A percentile compares a stretch with the other conserved stretches of the same genome.
Evolutionary conservation across 1,140 invertebrate genomes (phyloP).

Genomic region (Steinernema feltiae): DNA sequence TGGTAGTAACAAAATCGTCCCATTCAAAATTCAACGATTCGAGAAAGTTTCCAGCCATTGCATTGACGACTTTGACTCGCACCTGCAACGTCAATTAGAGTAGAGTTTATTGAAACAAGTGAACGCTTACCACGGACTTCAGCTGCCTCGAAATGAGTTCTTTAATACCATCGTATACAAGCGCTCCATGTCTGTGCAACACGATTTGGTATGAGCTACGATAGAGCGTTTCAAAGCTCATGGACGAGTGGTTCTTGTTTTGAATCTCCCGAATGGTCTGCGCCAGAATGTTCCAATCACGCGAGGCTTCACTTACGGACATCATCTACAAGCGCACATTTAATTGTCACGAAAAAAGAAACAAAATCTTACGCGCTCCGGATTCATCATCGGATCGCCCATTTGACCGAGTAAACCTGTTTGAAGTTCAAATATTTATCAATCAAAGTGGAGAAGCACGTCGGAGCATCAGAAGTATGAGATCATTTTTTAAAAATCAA

Average conservation of each 20-base stretch:
- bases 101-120: conserved; percentile 17
- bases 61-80: conserved; percentile 80
- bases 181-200: conserved; percentile 90
- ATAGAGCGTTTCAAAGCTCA: conserved; percentile 98
- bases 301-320: too few relatives aligned
- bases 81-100: conserved; percentile 64
- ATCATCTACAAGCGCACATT: too few relatives aligned
- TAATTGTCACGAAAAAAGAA: too few relatives aligned
- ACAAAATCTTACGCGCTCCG: too few relatives aligned
- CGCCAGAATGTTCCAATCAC: conserved; percentile 80
- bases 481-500: too few relatives aligned
- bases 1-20: conserved; percentile 97
- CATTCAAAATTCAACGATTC: conserved; percentile 89
- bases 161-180: conserved; percentile 85
- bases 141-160: conserved; percentile 95
- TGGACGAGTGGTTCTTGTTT: conserved; percentile 97
- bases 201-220: conserved; percentile 98
- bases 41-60: conserved; percentile 90
- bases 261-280: conserved; percentile 99
- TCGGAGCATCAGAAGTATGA: too few relatives aligned
- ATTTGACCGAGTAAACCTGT: too few relatives aligned
- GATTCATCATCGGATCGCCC: too few relatives aligned
- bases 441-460: too few relatives aligned
- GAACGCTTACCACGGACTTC: conserved; percentile 76
- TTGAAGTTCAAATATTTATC: too few relatives aligned